Percentiles rank a stretch among this genome's conserved stretches.
Conservation (phyloP, 2,797 vertebrate genomes). For the Pseudopleuronectes americanus region DNA sequence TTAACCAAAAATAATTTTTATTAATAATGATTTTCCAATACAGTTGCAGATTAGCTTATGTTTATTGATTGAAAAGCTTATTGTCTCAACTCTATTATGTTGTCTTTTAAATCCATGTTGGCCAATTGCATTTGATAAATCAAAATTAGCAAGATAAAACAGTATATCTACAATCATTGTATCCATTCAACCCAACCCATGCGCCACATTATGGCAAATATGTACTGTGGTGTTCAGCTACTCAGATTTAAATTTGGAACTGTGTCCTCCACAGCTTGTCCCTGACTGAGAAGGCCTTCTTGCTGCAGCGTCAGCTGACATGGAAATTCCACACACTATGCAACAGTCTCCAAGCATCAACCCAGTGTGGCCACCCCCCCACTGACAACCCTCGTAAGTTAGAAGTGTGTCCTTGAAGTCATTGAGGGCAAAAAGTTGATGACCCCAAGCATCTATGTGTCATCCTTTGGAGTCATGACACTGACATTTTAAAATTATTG, state of each 20-base stretch:
- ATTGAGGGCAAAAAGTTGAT: not conserved
- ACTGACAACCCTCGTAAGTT: not conserved
- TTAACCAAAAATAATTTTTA: no score
- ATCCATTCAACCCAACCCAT: not conserved
- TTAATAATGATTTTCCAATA: no score
- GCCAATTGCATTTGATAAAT: no score
- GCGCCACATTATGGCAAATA: not conserved
- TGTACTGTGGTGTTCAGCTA: not conserved
- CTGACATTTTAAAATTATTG: not conserved
- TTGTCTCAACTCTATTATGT: no score
- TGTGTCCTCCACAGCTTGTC: slow-evolving; percentile 5
- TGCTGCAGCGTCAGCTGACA: slow-evolving; percentile 41
- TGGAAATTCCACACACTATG: not conserved
- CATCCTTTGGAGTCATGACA: not conserved
- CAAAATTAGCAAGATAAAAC: no score
- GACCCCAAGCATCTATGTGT: not conserved
- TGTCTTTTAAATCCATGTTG: no score
- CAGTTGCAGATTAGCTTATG: no score
- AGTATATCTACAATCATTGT: not conserved
- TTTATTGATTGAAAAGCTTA: no score
- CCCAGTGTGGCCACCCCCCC: not conserved
- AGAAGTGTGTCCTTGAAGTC: slow-evolving; percentile 17
- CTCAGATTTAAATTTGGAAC: slow-evolving; percentile 18
- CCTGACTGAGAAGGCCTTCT: slow-evolving; percentile 27
- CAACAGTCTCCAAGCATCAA: slow-evolving; percentile 1